Evolutionary conservation across 2,888 invertebrate species (phyloP).

Genomic region (Hedychridium roseum): DNA sequence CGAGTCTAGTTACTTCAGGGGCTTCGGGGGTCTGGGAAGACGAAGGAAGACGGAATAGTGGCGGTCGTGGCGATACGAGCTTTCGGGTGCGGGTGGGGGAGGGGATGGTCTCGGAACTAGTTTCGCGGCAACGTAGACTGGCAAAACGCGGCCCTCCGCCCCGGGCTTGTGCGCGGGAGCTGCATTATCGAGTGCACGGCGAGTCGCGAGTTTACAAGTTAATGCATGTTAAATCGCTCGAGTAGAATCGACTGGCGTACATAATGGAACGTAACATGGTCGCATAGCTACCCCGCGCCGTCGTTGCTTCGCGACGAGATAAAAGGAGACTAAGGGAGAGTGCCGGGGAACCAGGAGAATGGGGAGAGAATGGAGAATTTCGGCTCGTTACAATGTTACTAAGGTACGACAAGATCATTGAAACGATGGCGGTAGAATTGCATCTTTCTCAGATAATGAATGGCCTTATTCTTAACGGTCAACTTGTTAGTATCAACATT

Average conservation of each 20-base stretch:
- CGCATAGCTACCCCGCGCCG: conserved; percentile 13
- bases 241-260: conserved; percentile 38
- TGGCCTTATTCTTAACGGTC: too few species aligned
- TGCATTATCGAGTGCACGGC: conserved; percentile 34
- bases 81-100: not conserved
- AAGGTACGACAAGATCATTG: too few species aligned
- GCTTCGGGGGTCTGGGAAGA: not conserved
- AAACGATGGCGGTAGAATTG: too few species aligned
- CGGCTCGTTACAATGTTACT: too few species aligned
- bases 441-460: too few species aligned
- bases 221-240: conserved; percentile 48
- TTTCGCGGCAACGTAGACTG: conserved; percentile 5
- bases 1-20: too few species aligned
- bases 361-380: too few species aligned
- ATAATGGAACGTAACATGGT: conserved; percentile 43
- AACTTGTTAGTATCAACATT: too few species aligned
- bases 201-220: conserved; percentile 42
- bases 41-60: not conserved
- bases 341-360: too few species aligned
- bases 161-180: conserved; percentile 11
- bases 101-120: conserved; percentile 5
- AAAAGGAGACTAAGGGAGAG: too few species aligned
- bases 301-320: too few species aligned
- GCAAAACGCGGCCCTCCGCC: conserved; percentile 19
- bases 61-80: not conserved